Conservation (phyloP, 1,140 invertebrate genomes). For the Macrobrachium rosenbergii region DNA sequence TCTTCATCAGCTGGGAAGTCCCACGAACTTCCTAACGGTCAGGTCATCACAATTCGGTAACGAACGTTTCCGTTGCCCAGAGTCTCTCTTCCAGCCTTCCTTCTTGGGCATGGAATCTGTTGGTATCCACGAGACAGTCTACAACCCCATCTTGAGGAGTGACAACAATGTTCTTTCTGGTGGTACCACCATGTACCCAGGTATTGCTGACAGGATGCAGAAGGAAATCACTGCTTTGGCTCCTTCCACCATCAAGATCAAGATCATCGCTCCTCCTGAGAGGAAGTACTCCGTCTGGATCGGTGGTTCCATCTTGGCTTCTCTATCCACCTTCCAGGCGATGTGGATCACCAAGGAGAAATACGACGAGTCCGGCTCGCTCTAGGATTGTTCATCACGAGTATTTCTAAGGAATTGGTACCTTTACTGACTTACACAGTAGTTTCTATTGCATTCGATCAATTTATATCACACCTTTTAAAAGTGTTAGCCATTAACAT, state of each 20-base stretch:
- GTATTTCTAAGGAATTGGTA: slow-evolving; percentile 73
- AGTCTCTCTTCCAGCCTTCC: slow-evolving; percentile 87
- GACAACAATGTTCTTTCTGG: slow-evolving; percentile 89
- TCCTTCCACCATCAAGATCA: slow-evolving; percentile 90
- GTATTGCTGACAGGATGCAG: slow-evolving; percentile 85
- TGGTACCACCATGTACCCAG: slow-evolving; percentile 86
- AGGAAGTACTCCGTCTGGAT: slow-evolving; percentile 84
- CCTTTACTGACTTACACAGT: too few relatives aligned
- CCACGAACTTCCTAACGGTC: slow-evolving; percentile 88
- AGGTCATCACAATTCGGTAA: slow-evolving; percentile 84
- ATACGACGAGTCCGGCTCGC: slow-evolving; percentile 75
- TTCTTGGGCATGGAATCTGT: slow-evolving; percentile 87
- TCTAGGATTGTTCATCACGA: slow-evolving; percentile 75
- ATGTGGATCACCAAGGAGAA: slow-evolving; percentile 67
- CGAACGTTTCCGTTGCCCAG: slow-evolving; percentile 89
- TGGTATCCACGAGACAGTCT: slow-evolving; percentile 87
- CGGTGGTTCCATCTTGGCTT: too few relatives aligned
- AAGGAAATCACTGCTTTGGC: slow-evolving; percentile 91
- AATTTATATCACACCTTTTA: too few relatives aligned
- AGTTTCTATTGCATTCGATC: too few relatives aligned
- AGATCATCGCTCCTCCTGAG: slow-evolving; percentile 93
- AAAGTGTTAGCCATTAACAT: too few relatives aligned
- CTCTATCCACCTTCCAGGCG: too few relatives aligned
- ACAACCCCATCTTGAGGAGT: slow-evolving; percentile 93
- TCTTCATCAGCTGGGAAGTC: slow-evolving; percentile 74